Conservation (phyloP, 2,113 vertebrate species). For the Clupea harengus region DNA sequence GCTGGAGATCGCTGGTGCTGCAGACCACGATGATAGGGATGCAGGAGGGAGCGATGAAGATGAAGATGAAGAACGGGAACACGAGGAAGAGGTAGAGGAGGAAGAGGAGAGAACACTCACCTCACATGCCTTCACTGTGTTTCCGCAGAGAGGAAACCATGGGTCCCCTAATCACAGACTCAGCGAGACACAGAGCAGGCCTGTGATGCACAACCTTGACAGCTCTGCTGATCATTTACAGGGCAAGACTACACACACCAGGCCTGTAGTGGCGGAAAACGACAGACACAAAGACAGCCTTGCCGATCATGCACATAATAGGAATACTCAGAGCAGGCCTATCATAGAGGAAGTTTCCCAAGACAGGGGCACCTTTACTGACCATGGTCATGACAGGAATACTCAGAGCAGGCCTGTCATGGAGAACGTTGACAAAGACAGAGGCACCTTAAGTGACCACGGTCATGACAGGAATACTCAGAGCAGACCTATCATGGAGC, state of each 20-base stretch:
- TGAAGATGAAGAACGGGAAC: slow-evolving; percentile 9
- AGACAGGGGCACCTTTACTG: background rate
- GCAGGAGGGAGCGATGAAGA: background rate
- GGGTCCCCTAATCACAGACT: background rate
- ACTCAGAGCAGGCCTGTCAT: background rate
- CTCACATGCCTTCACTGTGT: background rate
- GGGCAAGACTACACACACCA: background rate
- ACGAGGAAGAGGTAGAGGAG: background rate
- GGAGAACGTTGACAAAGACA: background rate
- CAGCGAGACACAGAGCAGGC: background rate
- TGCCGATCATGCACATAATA: background rate
- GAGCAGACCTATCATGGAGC: background rate
- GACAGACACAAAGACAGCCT: background rate
- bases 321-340: background rate
- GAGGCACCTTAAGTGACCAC: background rate
- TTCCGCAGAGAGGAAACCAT: background rate
- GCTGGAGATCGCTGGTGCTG: background rate
- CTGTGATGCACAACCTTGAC: background rate
- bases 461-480: background rate
- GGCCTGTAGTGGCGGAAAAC: background rate
- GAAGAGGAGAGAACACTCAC: background rate
- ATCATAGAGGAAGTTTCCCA: background rate
- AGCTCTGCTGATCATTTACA: background rate
- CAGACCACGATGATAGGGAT: background rate
- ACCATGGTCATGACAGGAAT: background rate